Percentiles rank a stretch among this genome's conserved stretches.
Conservation (phyloP, 2,888 invertebrate genomes). For the Stictocephala bisonia region DNA sequence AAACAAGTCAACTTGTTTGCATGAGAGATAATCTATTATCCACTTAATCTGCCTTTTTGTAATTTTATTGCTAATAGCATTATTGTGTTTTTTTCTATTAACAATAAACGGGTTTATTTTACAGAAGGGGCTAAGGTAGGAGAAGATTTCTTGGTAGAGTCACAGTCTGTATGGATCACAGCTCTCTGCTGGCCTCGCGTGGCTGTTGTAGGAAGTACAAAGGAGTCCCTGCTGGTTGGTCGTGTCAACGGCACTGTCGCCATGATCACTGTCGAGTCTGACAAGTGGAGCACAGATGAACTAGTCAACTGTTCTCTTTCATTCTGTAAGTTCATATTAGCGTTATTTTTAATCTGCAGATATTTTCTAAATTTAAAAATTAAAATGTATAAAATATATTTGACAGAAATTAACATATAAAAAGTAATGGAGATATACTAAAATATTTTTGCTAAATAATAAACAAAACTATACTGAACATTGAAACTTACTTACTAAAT, state of each 20-base stretch:
- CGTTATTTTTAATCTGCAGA: neutral
- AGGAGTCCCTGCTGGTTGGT: slow-evolving; percentile 67
- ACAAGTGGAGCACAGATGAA: slow-evolving; percentile 61
- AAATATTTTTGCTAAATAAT: no score
- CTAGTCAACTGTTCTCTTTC: slow-evolving; percentile 63
- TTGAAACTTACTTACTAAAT: no score
- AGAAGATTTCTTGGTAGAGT: slow-evolving; percentile 61
- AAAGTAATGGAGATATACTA: no score
- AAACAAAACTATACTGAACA: no score
- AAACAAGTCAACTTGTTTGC: no score
- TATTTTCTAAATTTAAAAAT: no score
- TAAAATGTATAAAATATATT: no score
- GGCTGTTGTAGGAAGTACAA: slow-evolving; percentile 57
- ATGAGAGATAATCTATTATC: no score
- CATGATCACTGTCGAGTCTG: slow-evolving; percentile 62
- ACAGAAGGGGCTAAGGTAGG: slow-evolving; percentile 51
- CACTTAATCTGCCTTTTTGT: no score
- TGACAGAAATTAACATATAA: no score
- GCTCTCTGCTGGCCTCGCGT: slow-evolving; percentile 67
- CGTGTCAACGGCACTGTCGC: slow-evolving; percentile 68
- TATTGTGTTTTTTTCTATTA: neutral
- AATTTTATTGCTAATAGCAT: no score
- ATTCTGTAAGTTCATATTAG: slow-evolving; percentile 62
- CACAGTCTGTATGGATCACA: slow-evolving; percentile 66
- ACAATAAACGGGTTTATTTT: no score